Evolutionary conservation across 2,888 invertebrate genomes (phyloP).

Genomic region (Acholoe squamosa): DNA sequence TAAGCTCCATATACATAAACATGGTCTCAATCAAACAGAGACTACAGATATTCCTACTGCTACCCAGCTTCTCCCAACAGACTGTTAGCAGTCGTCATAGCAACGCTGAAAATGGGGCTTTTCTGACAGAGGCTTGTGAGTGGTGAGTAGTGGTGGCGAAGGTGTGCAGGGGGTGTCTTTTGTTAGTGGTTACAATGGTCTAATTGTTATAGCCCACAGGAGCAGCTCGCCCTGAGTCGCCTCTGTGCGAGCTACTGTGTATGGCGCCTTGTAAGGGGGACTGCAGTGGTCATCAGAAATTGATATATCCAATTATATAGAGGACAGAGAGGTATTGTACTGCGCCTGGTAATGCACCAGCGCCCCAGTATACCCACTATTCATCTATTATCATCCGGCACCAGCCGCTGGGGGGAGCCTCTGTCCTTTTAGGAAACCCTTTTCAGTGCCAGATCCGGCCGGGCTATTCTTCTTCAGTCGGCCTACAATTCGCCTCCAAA

Average conservation of each 20-base stretch:
- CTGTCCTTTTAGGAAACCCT: slow-evolving; percentile 22
- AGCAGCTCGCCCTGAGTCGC: neutral
- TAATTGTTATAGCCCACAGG: slow-evolving; percentile 45
- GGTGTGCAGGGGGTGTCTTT: slow-evolving; percentile 30
- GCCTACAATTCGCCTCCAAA: neutral
- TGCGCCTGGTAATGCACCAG: slow-evolving; percentile 19
- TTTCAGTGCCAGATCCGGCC: slow-evolving; percentile 34
- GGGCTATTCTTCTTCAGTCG: neutral
- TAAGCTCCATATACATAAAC: too few species aligned
- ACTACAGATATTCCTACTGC: too few species aligned
- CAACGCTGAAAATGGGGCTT: slow-evolving; percentile 40
- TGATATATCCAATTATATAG: slow-evolving; percentile 58
- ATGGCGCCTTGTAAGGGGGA: neutral
- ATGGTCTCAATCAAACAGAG: too few species aligned
- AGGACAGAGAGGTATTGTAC: neutral
- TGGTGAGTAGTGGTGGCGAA: slow-evolving; percentile 28
- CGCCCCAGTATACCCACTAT: neutral
- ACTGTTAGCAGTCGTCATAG: slow-evolving; percentile 31
- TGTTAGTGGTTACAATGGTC: slow-evolving; percentile 45
- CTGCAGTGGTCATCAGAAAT: slow-evolving; percentile 54
- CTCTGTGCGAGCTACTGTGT: neutral
- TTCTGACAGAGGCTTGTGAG: neutral
- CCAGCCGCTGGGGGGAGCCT: too few species aligned
- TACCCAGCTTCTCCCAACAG: too few species aligned
- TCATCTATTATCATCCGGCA: neutral